Base-by-base conservation (phyloP, 2,113 vertebrate genomes). In the Toxostoma redivivum region DNA sequence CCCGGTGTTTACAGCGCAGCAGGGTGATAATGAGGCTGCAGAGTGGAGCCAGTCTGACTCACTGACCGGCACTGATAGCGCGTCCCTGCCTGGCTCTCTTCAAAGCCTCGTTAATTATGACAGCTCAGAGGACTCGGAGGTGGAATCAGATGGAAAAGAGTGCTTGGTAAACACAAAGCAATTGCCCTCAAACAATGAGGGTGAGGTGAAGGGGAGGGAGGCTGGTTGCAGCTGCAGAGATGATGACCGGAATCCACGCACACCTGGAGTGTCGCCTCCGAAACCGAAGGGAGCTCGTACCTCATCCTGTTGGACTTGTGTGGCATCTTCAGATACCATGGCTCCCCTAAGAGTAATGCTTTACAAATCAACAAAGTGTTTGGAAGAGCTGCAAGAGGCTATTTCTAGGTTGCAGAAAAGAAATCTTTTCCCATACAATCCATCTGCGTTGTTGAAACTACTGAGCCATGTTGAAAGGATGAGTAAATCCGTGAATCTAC, bases 351-450 rank as follows among this genome's bases (percentile, higher is more conserved):
- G 58, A 48, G 71, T 91, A 67, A 82, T 93, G 53, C 95, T 90
- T 74, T 50, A 51, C 42, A 98, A 97, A 92, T 94, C 97, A 2
- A 62, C 97, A 0, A 69, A 42, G 37, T 99, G 99, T 80, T 95
- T 99, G 86, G 83, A 90, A n/a, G 96, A 98, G 48, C 98, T 99
- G 54, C 98, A 98, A 56, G 66, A 84, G 62, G 98, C 99, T 47
- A 86, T 99, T 96, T 88, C 37, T 11, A 98, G 98, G 94, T 96
- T 99, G 83, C 98, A 98, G n/a, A 94, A 83, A 48, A 99, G 97
- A 96, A 96, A 98, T 40, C 98, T 99, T 47, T 99, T 99, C 88
- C 99, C 99, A 0, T 99, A 99, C 90, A 99, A 99, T 79, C 98
- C 99, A 4, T 95, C 97, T 12, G 98, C 99, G 0, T 98, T 99